Evolutionary conservation across 2,113 vertebrate genomes (phyloP).

Genomic region (Thinocorus orbignyianus): DNA sequence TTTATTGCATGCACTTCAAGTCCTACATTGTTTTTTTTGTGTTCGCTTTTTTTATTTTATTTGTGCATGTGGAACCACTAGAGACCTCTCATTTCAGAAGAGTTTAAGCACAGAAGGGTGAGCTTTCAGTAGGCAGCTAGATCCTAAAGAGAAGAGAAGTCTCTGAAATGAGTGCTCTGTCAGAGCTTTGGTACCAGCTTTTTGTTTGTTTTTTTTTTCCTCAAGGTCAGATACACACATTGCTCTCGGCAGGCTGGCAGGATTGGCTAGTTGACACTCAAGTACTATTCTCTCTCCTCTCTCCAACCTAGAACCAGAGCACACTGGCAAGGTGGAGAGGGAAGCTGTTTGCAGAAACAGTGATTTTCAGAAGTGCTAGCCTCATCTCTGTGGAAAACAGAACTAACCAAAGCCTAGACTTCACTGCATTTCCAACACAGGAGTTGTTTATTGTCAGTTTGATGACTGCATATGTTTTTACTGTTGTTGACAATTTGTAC

Average conservation of each 20-base stretch:
- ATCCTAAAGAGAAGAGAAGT: not conserved
- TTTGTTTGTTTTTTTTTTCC: not conserved
- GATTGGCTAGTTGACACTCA: not conserved
- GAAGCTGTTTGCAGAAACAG: not conserved
- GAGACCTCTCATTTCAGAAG: not conserved
- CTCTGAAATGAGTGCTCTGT: not conserved
- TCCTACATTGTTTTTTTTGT: not conserved
- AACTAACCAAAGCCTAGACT: not conserved
- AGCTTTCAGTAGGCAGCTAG: not conserved
- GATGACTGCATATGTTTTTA: not conserved
- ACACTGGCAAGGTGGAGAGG: not conserved
- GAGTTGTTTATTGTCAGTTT: not conserved
- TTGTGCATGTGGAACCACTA: not conserved
- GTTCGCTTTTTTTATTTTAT: not conserved
- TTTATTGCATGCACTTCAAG: not conserved
- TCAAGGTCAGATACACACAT: not conserved
- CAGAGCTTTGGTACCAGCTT: not conserved
- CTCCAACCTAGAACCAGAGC: not conserved
- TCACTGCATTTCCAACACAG: rapidly evolving
- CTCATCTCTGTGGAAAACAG: not conserved
- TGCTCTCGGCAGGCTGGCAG: not conserved
- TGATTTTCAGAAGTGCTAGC: not conserved
- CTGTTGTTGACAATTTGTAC: not conserved
- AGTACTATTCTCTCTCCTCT: not conserved
- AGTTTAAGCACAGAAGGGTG: not conserved